phyloP scores from a whole-genome alignment of 2,797 vertebrate species.

The Lutjanus argentimaculatus region DNA sequence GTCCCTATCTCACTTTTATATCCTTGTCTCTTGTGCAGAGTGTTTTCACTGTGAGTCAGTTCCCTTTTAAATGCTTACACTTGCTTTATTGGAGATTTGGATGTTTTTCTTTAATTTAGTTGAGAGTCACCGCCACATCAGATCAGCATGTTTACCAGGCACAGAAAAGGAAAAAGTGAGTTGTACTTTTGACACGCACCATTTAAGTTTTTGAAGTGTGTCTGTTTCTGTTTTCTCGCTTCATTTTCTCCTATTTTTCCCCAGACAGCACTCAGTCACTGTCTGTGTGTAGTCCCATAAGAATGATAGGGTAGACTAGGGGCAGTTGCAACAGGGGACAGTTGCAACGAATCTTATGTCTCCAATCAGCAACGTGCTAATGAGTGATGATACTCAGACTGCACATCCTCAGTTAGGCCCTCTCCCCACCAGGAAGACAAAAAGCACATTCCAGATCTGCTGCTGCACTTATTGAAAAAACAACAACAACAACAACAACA shows the following conservation, averaged over 20 bases:
- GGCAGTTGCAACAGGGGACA: no score
- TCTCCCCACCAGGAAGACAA: no score
- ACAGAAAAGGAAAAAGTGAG: constrained; percentile 17
- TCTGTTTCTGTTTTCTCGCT: constrained; percentile 38
- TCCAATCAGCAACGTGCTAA: no score
- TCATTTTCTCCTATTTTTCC: constrained; percentile 15
- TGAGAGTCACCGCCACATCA: background rate
- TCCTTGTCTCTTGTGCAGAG: background rate
- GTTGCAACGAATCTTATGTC: no score
- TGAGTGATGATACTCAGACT: no score
- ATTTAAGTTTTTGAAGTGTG: constrained; percentile 19
- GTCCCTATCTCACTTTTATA: constrained; percentile 8
- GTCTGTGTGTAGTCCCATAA: constrained; percentile 1
- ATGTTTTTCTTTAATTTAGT: background rate
- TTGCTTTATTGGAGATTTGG: background rate
- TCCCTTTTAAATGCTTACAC: constrained; percentile 12
- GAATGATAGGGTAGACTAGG: constrained; percentile 10
- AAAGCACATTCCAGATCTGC: no score
- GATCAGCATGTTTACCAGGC: background rate
- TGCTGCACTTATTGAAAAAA: no score
- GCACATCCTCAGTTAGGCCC: no score
- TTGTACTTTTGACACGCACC: constrained; percentile 2
- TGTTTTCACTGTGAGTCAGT: constrained; percentile 33
- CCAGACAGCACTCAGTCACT: constrained; percentile 28
- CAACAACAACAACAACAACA: no score